Base-by-base conservation (phyloP, 1,140 invertebrate genomes). In the Hydropsyche tenuis region DNA sequence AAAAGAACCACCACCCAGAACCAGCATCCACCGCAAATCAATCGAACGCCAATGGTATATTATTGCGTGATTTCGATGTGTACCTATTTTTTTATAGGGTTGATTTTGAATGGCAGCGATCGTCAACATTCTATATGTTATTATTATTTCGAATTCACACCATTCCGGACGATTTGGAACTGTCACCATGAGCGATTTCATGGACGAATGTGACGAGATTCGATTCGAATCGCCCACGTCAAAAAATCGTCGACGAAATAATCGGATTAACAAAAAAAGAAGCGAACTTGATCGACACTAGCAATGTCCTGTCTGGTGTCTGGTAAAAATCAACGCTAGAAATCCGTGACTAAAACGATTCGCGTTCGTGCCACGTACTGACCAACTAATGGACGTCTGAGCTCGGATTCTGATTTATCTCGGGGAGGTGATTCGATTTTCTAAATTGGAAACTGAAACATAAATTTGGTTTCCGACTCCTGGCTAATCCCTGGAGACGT, bases 1-100 rank as follows among this genome's bases (percentile, higher is more conserved):
- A 77, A 77, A 72, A 53, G 70, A 48, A 73, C 74, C 65, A 43
- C 43, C 14, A n/a, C 25, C 30, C 30, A 42, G 37, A 68, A 42
- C 22, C 20, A 22, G 68, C 27, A 27, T 12, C 23, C 45, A 27
- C 9, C 23, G 43, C 42, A 48, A 16, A 64, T 18, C 62, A 27
- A 30, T 37, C 62, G 20, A 37, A n/a, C 2, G 14, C 30, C 62
- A 48, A 3, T 9, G 9, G 30, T 37, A 4, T 37, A 37, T 37
- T 37, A 37, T 37, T 37, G 30, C 9, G 9, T 9, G 30, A 37
- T 4, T 4, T 37, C 30, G 30, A 37, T 37, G 30, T 37, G 30
- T 37, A 3, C 30, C 9, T 4, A 9, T 3, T 37, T 37, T 37
- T 37, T 37, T 37, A 7, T 12, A 20, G 56, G 56, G 56, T 22